These are phyloP conservation scores for Bilobella aurantiaca DNA, from an alignment of 1,140 invertebrate species.

Conservation along the genomic window DNA sequence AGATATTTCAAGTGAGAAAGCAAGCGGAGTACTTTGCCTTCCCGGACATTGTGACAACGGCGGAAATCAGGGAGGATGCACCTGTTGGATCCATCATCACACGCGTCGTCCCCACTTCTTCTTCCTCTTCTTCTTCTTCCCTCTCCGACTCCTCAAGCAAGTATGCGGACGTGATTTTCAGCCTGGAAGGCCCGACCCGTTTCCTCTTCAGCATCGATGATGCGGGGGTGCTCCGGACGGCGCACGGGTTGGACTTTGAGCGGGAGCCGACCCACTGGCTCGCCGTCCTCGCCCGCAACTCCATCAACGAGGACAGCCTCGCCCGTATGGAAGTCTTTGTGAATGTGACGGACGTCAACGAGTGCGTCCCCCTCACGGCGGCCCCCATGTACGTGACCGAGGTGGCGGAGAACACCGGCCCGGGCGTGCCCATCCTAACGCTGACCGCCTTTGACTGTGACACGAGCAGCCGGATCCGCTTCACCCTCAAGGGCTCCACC, in stretches of 20 bases:
- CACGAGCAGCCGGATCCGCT: constrained; percentile 40
- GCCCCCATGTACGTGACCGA: constrained; percentile 47
- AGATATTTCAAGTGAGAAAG: too few species aligned
- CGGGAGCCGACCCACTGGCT: constrained; percentile 22
- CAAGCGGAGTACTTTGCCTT: too few species aligned
- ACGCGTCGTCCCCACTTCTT: constrained; percentile 9
- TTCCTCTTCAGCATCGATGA: constrained; percentile 29
- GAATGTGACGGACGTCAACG: constrained; percentile 50
- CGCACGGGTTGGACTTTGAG: constrained; percentile 25
- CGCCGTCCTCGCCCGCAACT: constrained; percentile 27
- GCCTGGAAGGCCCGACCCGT: constrained; percentile 21
- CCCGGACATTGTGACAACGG: constrained; percentile 25
- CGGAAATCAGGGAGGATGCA: constrained; percentile 23
- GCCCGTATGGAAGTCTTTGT: constrained; percentile 41
- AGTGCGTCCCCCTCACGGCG: constrained; percentile 47
- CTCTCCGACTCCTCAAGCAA: constrained; percentile 8
- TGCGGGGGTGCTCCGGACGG: constrained; percentile 22
- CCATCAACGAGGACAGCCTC: constrained; percentile 10
- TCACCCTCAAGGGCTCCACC: constrained; percentile 45
- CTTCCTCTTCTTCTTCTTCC: neutral
- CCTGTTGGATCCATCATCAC: constrained; percentile 28
- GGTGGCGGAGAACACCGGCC: constrained; percentile 46
- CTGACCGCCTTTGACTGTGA: constrained; percentile 47
- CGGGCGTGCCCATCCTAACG: constrained; percentile 43
- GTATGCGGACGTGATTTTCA: too few species aligned